Conservation (phyloP, 2,797 vertebrate genomes). For the Triplophysa yarkandensis region DNA sequence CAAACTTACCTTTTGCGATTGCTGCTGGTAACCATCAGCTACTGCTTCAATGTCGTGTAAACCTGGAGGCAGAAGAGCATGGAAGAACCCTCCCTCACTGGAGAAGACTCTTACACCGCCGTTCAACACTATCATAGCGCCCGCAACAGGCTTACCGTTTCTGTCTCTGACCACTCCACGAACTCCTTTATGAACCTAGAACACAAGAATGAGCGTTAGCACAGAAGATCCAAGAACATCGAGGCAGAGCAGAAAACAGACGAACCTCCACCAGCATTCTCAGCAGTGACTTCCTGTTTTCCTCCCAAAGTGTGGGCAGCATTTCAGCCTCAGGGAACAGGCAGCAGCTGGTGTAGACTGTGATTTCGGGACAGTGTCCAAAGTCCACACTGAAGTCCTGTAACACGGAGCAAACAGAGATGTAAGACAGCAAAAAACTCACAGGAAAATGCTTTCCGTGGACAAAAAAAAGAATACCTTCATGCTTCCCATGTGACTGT, state of each 20-base stretch:
- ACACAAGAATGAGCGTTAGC: constrained; percentile 4
- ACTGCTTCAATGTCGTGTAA: constrained; percentile 86
- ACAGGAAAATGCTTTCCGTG: neutral
- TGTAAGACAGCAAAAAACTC: neutral
- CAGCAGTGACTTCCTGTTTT: constrained; percentile 92
- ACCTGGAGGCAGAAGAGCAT: constrained; percentile 88
- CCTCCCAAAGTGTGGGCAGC: constrained; percentile 85
- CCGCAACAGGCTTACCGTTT: constrained; percentile 87
- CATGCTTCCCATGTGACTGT: constrained; percentile 96
- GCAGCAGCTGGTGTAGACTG: constrained; percentile 94
- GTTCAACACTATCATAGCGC: constrained; percentile 87
- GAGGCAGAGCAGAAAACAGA: neutral
- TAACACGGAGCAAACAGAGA: constrained; percentile 32
- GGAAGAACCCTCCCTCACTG: constrained; percentile 89
- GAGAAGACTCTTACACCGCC: constrained; percentile 83
- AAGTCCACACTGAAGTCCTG: constrained; percentile 94
- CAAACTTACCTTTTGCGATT: constrained; percentile 82
- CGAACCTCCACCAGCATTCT: constrained; percentile 98
- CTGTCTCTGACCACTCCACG: constrained; percentile 89
- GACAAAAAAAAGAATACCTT: constrained; percentile 76
- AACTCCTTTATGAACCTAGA: constrained; percentile 95
- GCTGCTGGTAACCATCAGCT: constrained; percentile 91
- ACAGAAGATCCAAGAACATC: constrained; percentile 1
- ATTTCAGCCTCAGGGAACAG: constrained; percentile 85
- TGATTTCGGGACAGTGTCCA: constrained; percentile 97